Percentiles rank a stretch among this genome's conserved stretches.
Conservation (phyloP, 2,113 vertebrate genomes). For the Verasper variegatus region DNA sequence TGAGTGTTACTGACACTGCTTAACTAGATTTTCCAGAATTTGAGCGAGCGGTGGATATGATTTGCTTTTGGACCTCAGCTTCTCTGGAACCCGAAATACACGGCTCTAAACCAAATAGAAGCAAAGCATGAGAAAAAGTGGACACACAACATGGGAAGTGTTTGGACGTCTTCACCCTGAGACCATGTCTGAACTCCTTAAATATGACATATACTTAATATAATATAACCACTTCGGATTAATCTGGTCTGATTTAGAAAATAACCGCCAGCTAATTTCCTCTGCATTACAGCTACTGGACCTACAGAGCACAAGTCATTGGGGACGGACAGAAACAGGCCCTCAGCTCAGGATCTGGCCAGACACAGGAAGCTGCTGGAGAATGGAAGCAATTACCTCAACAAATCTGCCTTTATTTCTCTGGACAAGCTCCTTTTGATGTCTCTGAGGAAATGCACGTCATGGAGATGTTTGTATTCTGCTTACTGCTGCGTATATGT, state of each 20-base stretch:
- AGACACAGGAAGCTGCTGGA: conserved; percentile 68
- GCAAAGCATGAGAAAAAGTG: neutral
- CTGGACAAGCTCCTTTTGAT: conserved; percentile 57
- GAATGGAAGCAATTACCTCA: conserved; percentile 75
- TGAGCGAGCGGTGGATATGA: neutral
- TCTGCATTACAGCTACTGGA: conserved; percentile 2
- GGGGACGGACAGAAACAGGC: conserved; percentile 39
- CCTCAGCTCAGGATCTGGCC: conserved; percentile 34
- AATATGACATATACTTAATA: neutral
- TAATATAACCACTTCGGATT: conserved; percentile 3
- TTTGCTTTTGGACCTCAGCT: neutral
- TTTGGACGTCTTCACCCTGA: neutral
- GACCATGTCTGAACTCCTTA: conserved; percentile 1
- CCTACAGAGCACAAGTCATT: conserved; percentile 39
- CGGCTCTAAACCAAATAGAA: neutral
- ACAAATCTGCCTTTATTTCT: conserved; percentile 63
- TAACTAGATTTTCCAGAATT: conserved; percentile 14
- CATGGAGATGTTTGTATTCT: conserved; percentile 49
- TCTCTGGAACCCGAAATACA: conserved; percentile 3
- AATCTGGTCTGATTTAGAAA: conserved; percentile 25
- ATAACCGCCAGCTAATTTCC: conserved; percentile 39
- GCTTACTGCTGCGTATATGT: conserved; percentile 9
- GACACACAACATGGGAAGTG: neutral
- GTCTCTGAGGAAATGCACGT: conserved; percentile 38
- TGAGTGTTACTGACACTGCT: neutral